Evolutionary conservation across 2,113 vertebrate species (phyloP), one percentile per base, ranked within the genome.

Genomic region (Colaptes auratus): DNA sequence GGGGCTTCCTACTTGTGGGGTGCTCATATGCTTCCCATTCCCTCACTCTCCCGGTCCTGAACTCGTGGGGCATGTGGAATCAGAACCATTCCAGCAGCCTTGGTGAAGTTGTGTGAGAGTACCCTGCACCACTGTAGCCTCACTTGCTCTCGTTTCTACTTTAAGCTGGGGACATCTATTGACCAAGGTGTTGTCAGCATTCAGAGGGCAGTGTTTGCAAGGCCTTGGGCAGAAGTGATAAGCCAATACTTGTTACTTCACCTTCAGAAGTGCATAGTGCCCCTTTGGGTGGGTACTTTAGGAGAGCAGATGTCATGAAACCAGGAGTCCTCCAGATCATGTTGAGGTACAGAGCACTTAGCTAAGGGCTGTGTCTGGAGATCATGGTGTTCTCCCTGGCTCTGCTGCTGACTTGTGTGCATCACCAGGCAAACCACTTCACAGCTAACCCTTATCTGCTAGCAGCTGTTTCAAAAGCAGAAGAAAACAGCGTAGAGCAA

Each of bases 331-430:
- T 92, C 23, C 58, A 88, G 48, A 15, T 53, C 28, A 1, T 11
- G 42, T 35, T 0, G 0, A 60, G 15, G 31, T 17, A 66, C 16
- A 50, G 42, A 24, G 7, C 0, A 0, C 7, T 93, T 59, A 23
- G 35, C 70, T 83, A 36, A 73, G 50, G 50, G 15, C 31, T 24
- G 14, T 25, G 16, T n/a, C 30, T 14, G 74, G 50, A 76, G 71
- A 55, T n/a, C 3, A 0, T 7, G n/a, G 24, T 70, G 46, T 39
- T 73, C 35, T 82, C 39, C 19, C 16, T 39, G 71, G 44, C 63
- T 85, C 39, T 89, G 86, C 50, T 65, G 59, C 42, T 80, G 56
- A 28, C 17, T 15, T 53, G 50, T n/a, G 23, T 2, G 1, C 61
- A 35, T 66, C 52, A 35, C 23, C 5, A 17, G n/a, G 31, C 21